phyloP scores from a whole-genome alignment of 2,888 invertebrate genomes.

The Anorthoa munda region DNA sequence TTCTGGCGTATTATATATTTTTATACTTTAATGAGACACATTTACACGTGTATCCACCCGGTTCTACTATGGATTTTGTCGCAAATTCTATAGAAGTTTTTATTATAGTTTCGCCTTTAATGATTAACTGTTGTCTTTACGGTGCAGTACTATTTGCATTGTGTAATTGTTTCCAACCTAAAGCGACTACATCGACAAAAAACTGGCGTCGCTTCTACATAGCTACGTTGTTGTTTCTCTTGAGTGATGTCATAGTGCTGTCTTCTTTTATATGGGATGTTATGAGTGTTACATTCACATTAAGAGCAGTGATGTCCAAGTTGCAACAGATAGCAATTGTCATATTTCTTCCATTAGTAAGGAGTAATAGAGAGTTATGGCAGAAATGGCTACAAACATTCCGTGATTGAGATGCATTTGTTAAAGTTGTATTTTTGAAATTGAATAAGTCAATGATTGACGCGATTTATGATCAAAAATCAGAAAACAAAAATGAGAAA shows the following conservation, averaged over 20 bases:
- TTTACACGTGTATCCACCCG: neutral
- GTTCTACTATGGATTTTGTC: conserved; percentile 7
- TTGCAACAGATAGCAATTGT: conserved; percentile 40
- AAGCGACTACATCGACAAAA: conserved; percentile 33
- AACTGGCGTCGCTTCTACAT: conserved; percentile 52
- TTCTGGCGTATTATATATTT: conserved; percentile 43
- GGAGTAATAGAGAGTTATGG: conserved; percentile 46
- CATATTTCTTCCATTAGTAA: conserved; percentile 38
- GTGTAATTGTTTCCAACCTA: conserved; percentile 35
- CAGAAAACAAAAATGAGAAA: neutral
- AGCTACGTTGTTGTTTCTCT: conserved; percentile 41
- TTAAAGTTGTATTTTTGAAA: neutral
- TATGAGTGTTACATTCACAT: conserved; percentile 32
- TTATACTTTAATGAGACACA: conserved; percentile 23
- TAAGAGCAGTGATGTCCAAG: conserved; percentile 49
- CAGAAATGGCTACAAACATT: conserved; percentile 28
- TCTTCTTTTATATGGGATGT: conserved; percentile 43
- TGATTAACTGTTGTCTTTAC: conserved; percentile 43
- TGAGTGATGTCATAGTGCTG: conserved; percentile 44
- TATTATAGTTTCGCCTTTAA: conserved; percentile 46
- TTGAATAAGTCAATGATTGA: conserved; percentile 16
- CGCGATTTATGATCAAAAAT: no score
- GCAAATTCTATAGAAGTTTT: conserved; percentile 48
- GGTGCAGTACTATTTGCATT: conserved; percentile 34
- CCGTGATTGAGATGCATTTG: conserved; percentile 26